Base-by-base conservation (phyloP, 2,113 vertebrate genomes). In the Menura novaehollandiae region DNA sequence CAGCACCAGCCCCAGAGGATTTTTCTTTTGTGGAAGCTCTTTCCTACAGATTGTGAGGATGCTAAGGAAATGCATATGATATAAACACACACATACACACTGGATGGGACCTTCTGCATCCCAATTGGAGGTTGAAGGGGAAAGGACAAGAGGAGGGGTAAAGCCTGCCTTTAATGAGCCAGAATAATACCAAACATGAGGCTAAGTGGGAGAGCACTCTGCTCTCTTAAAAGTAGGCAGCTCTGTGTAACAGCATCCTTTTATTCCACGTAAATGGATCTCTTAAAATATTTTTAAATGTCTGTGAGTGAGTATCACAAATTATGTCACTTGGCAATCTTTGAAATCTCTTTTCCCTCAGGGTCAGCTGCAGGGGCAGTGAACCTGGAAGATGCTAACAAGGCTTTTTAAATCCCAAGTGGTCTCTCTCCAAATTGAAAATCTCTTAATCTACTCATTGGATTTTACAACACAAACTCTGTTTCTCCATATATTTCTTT, bases 261-360 rank as follows among this genome's bases (percentile, higher is more conserved):
- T 76, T 68, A 74, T 68, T 86, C 72, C 21, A 55, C 0, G 1
- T 78, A 89, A 96, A n/a, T 91, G 10, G 46, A 91, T 93, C 74
- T 59, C 35, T 82, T 82, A 84, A 96, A 94, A 93, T 71, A 76
- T 33, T 53, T 91, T 76, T 49, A 78, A 76, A 44, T 90, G 91
- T 71, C 64, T 71, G 44, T 67, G 44, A 91, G 21, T 37, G 27
- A 74, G 37, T 52, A 80, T 74, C 68, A 76, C 12, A 84, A 67
- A 85, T 72, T 67, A 44, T 78, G 26, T 63, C 75, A 58, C 52
- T 73, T 89, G 72, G 53, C 68, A 56, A 43, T 78, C 60, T 66
- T 77, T 59, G 26, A 69, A 93, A 92, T 74, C 12, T 91, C 52
- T 90, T 90, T 88, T 88, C 26, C 67, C 58, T 88, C 59, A 78